Percentiles rank a stretch among this genome's conserved stretches.
Evolutionary conservation across 2,888 invertebrate species (phyloP).

Genomic region (Neocrepidodera transversa): DNA sequence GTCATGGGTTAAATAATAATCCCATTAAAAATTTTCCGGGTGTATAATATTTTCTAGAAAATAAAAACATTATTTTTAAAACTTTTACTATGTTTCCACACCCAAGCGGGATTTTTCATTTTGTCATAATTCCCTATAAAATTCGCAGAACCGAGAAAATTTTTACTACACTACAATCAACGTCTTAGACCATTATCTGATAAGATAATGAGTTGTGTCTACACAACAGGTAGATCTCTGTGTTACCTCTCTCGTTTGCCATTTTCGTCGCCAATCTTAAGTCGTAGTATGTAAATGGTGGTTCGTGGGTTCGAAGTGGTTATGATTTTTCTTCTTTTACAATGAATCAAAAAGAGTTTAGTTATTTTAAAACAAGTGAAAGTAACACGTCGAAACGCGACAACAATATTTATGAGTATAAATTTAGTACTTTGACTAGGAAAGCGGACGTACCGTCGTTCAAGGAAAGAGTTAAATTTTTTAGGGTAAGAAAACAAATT

Average conservation of each 20-base stretch:
- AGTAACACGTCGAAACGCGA: background rate
- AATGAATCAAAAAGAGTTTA: too few relatives aligned
- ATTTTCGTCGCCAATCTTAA: constrained; percentile 22
- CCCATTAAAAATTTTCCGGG: too few relatives aligned
- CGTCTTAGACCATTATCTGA: too few relatives aligned
- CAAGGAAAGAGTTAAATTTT: constrained; percentile 34
- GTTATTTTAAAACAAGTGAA: too few relatives aligned
- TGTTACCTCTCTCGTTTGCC: background rate
- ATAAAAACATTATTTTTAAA: too few relatives aligned
- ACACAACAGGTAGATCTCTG: constrained; percentile 29
- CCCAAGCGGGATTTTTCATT: too few relatives aligned
- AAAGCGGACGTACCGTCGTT: constrained; percentile 20
- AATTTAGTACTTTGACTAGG: constrained; percentile 9
- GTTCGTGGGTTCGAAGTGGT: background rate
- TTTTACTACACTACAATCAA: constrained; percentile 8
- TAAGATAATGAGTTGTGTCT: constrained; percentile 33
- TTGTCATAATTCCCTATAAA: background rate
- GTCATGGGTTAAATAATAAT: too few relatives aligned
- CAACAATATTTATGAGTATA: background rate
- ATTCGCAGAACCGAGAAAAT: constrained; percentile 12
- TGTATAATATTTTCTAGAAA: too few relatives aligned
- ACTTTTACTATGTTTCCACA: too few relatives aligned
- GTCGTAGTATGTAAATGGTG: constrained; percentile 21
- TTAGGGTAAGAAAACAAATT: constrained; percentile 31
- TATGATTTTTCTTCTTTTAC: background rate